Base-by-base conservation (phyloP, 2,797 vertebrate species). In the Arvicola amphibius region DNA sequence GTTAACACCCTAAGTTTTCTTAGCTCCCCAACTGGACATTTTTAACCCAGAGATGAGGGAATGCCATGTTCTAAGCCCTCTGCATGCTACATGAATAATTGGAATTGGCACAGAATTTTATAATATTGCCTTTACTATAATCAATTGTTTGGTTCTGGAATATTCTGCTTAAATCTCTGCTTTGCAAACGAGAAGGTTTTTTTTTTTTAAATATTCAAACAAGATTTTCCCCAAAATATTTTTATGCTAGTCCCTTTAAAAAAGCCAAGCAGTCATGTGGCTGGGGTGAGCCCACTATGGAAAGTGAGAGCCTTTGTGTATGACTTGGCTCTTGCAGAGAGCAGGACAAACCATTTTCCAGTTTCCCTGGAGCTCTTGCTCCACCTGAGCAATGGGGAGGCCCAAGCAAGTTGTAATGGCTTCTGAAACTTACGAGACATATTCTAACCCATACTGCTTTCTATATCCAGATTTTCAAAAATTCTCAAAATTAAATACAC, bases 381-480 rank as follows among this genome's bases (percentile, higher is more conserved):
- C 88, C 29, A 53, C 7, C 17, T 77, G 27, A 95, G 59, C 92
- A 83, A 74, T 12, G 25, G 56, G 46, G 71, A 96, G 16, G n/a
- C 0, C 61, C 76, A 46, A 27, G 37, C 29, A 89, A 14, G 23
- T 73, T 84, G 46, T 34, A 77, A 69, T 8, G 51, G 21, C 69
- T 48, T 74, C 16, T 61, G 63, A 51, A 48, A 37, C 40, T 88
- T 51, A 61, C 21, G 40, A 46, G 25, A 69, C 37, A 12, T 1
- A 53, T 4, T 25, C 16, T 88, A 74, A 40, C 5, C 25, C 19
- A 1, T 59, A 48, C 48, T 88, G 9, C 78, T 94, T 93, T 94
- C 23, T 67, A 34, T 76, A 92, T 92, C 89, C 13, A 94, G 56
- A 61, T 89, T 37, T 93, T 92, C 65, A 84, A 76, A 90, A 21